Evolutionary conservation across 2,888 invertebrate genomes (phyloP).

Genomic region (Leptinotarsa haldemani): DNA sequence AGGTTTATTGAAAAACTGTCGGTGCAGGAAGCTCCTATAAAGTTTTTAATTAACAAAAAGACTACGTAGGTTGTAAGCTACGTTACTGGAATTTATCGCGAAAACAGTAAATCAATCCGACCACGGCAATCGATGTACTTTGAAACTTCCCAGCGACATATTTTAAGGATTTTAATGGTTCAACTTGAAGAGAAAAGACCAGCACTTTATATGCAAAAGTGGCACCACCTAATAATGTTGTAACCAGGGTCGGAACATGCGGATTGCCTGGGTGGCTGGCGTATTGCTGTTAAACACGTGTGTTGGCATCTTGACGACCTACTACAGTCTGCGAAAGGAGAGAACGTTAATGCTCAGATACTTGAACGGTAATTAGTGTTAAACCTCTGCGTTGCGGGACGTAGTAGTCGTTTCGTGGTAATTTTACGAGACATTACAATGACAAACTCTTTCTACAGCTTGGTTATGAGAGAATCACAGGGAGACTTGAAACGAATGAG

Average conservation of each 20-base stretch:
- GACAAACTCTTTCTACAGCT: conserved; percentile 3
- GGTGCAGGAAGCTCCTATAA: neutral
- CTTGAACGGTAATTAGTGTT: conserved; percentile 45
- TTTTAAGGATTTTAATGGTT: conserved; percentile 42
- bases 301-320: conserved; percentile 47
- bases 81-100: neutral
- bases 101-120: conserved; percentile 39
- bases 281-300: conserved; percentile 48
- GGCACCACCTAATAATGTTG: conserved; percentile 37
- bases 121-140: conserved; percentile 40
- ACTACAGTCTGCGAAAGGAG: conserved; percentile 35
- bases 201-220: conserved; percentile 43
- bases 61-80: neutral
- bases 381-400: conserved; percentile 28
- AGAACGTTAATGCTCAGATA: conserved; percentile 27
- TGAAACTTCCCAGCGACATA: conserved; percentile 40
- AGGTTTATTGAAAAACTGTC: neutral
- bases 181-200: conserved; percentile 36
- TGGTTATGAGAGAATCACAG: neutral
- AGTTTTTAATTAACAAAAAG: conserved; percentile 12
- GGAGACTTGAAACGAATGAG: neutral
- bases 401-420: neutral
- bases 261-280: conserved; percentile 36
- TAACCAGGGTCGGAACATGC: conserved; percentile 41
- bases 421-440: neutral